Evolutionary conservation across 1,140 invertebrate genomes (phyloP).

Genomic region (Lucilia sericata): DNA sequence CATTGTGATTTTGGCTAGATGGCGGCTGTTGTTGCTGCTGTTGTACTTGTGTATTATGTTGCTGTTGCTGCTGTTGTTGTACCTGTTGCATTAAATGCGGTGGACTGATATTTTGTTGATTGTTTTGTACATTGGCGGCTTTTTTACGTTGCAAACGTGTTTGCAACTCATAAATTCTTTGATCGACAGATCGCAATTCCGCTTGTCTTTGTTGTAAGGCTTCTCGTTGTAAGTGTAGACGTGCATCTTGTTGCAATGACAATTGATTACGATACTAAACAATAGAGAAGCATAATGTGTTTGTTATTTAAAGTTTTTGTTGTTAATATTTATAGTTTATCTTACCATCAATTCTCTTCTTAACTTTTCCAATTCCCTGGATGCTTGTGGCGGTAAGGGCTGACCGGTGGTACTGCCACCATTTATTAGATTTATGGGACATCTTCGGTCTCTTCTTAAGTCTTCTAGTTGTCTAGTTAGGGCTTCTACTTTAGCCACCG

Average conservation of each 20-base stretch:
- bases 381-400: constrained; percentile 77
- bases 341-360: constrained; percentile 87
- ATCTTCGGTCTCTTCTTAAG: constrained; percentile 76
- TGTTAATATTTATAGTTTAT: constrained; percentile 49
- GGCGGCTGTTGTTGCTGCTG: constrained; percentile 48
- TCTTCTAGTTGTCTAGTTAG: constrained; percentile 94
- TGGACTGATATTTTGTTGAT: constrained; percentile 57
- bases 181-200: constrained; percentile 91
- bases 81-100: constrained; percentile 46
- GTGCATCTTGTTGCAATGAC: constrained; percentile 92
- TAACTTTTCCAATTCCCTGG: constrained; percentile 90
- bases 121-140: constrained; percentile 75
- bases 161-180: constrained; percentile 92
- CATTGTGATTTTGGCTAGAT: constrained; percentile 10
- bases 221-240: constrained; percentile 87
- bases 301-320: constrained; percentile 54
- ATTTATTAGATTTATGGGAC: constrained; percentile 64
- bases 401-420: constrained; percentile 62
- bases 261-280: constrained; percentile 94
- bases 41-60: constrained; percentile 51
- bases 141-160: constrained; percentile 89
- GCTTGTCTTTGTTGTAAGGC: constrained; percentile 87
- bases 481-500: constrained; percentile 95
- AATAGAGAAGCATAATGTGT: background rate
- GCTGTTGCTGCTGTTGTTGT: constrained; percentile 46